Conservation (phyloP, 2,888 invertebrate genomes). For the Cecidostiba fungosa region DNA sequence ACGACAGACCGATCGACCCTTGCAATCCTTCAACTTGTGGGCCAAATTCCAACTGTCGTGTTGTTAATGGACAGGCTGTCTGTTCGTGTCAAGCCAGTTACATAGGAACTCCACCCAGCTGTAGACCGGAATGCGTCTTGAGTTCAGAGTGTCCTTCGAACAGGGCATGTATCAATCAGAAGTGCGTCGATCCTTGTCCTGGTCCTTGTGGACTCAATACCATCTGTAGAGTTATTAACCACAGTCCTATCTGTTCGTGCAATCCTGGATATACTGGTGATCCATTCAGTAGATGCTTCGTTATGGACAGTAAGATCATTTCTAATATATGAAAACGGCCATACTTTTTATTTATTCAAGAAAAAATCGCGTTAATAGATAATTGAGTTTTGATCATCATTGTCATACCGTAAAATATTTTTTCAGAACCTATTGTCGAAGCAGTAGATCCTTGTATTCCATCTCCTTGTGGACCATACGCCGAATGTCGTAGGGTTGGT, state of each 20-base stretch:
- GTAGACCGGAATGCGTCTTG: conserved; percentile 81
- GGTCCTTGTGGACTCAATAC: conserved; percentile 85
- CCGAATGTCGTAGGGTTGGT: conserved; percentile 86
- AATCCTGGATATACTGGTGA: conserved; percentile 86
- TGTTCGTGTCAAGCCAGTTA: conserved; percentile 81
- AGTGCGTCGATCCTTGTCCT: conserved; percentile 82
- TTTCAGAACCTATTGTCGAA: conserved; percentile 43
- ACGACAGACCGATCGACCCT: conserved; percentile 78
- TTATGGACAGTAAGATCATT: conserved; percentile 75
- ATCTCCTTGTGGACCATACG: conserved; percentile 83
- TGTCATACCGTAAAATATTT: background rate
- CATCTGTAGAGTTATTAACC: conserved; percentile 87
- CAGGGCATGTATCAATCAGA: conserved; percentile 82
- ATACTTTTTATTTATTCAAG: background rate
- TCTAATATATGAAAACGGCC: too few relatives aligned
- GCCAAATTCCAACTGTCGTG: conserved; percentile 83
- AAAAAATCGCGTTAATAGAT: conserved; percentile 80
- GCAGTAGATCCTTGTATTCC: conserved; percentile 85
- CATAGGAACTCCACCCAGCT: conserved; percentile 81
- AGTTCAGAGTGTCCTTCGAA: conserved; percentile 82
- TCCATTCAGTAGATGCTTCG: conserved; percentile 86
- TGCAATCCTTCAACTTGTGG: conserved; percentile 89
- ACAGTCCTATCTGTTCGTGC: conserved; percentile 90
- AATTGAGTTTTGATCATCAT: conserved; percentile 74
- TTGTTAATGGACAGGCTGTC: conserved; percentile 80